phyloP scores from a whole-genome alignment of 2,113 vertebrate genomes.

The Macrotus californicus region DNA sequence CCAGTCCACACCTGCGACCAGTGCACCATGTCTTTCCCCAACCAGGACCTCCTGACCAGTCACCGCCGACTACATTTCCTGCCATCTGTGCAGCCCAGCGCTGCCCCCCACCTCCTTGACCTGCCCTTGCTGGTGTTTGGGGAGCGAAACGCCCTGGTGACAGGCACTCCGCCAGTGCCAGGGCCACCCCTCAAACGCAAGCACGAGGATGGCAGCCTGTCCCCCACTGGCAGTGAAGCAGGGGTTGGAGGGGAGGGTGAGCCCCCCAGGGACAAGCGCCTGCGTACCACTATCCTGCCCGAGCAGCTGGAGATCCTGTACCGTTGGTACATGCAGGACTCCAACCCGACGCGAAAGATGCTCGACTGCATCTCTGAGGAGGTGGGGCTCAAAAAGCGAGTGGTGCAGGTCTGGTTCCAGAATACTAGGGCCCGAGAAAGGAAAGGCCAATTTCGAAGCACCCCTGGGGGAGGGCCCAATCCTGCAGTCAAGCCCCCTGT shows the following conservation, averaged over 20 bases:
- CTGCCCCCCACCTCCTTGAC: slow-evolving; percentile 46
- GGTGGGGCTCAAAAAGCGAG: slow-evolving; percentile 92
- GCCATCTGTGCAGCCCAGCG: slow-evolving; percentile 33
- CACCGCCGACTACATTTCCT: slow-evolving; percentile 62
- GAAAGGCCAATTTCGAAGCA: slow-evolving; percentile 90
- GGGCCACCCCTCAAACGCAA: slow-evolving; percentile 74
- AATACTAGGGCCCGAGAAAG: slow-evolving; percentile 92
- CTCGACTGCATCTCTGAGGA: slow-evolving; percentile 93
- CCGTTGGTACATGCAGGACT: slow-evolving; percentile 93
- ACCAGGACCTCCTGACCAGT: slow-evolving; percentile 54
- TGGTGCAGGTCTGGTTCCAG: slow-evolving; percentile 96
- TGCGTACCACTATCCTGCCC: slow-evolving; percentile 90
- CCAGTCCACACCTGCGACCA: slow-evolving; percentile 61
- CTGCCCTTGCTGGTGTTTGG: slow-evolving; percentile 69
- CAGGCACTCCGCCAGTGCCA: neutral
- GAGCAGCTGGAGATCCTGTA: slow-evolving; percentile 93
- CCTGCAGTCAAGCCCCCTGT: slow-evolving; percentile 75
- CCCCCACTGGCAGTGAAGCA: slow-evolving; percentile 72
- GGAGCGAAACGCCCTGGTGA: slow-evolving; percentile 49
- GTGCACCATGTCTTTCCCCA: slow-evolving; percentile 61
- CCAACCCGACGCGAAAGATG: slow-evolving; percentile 91
- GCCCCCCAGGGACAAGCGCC: slow-evolving; percentile 80
- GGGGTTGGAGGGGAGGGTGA: slow-evolving; percentile 65
- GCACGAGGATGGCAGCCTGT: slow-evolving; percentile 75
- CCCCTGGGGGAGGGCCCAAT: slow-evolving; percentile 74